phyloP scores from a whole-genome alignment of 1,140 invertebrate genomes.

The Danaus plexippus region DNA sequence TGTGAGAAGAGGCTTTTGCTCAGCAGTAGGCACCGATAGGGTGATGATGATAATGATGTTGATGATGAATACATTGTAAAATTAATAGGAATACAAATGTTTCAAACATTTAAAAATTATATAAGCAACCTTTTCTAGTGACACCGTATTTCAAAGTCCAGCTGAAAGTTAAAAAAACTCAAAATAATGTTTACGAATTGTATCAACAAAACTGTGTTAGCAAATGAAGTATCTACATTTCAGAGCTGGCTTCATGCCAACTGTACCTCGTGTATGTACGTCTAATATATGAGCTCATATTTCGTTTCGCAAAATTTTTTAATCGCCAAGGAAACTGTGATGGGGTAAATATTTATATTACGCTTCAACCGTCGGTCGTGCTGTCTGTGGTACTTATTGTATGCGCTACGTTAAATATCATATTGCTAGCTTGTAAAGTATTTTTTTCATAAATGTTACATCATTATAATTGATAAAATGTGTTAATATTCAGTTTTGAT shows the following conservation, averaged over 20 bases:
- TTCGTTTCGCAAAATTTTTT: constrained; percentile 10
- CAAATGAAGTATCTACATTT: constrained; percentile 1
- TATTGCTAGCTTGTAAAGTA: no score
- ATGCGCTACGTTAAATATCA: background rate
- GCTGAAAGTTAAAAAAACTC: constrained; percentile 7
- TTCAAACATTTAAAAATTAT: no score
- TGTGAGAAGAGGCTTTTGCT: no score
- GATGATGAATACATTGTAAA: no score
- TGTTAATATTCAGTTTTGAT: no score
- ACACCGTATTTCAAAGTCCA: constrained; percentile 6
- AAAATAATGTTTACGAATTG: constrained; percentile 8
- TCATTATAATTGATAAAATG: no score
- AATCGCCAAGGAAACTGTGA: constrained; percentile 10
- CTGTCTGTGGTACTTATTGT: constrained; percentile 1
- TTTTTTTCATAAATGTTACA: no score
- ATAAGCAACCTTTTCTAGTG: background rate
- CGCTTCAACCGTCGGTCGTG: background rate
- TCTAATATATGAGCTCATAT: constrained; percentile 10
- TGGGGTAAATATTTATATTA: constrained; percentile 11
- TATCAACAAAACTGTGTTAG: constrained; percentile 7
- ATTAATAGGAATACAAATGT: no score
- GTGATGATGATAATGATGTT: no score
- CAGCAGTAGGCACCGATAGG: no score
- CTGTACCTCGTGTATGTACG: constrained; percentile 5
- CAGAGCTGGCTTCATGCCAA: constrained; percentile 9